A percentile compares a stretch with the other conserved stretches of the same genome.
phyloP scores from a whole-genome alignment of 2,113 vertebrate species.

The Semnornis frantzii region DNA sequence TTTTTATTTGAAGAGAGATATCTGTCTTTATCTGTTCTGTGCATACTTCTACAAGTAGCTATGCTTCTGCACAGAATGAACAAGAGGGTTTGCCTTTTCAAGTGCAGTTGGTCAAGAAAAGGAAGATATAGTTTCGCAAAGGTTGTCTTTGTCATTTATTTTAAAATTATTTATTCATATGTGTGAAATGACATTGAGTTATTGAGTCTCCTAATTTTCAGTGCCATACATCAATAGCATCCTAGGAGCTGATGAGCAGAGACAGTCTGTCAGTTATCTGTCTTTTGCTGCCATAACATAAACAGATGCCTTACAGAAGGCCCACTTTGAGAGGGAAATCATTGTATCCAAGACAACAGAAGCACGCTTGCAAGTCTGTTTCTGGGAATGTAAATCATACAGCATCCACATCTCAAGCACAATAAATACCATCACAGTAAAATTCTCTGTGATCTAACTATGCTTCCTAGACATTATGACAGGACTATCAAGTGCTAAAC shows the following conservation, averaged over 20 bases:
- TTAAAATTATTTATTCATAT: not conserved
- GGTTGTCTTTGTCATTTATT: not conserved
- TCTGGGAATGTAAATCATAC: not conserved
- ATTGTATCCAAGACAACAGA: not conserved
- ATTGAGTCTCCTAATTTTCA: not conserved
- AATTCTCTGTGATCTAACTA: not conserved
- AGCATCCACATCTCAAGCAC: not conserved
- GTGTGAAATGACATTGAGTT: not conserved
- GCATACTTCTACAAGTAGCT: not conserved
- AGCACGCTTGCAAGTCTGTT: not conserved
- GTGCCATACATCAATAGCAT: not conserved
- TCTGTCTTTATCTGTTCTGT: not conserved
- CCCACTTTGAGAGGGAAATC: slow-evolving; percentile 2
- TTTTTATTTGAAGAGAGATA: not conserved
- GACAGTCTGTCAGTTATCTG: not conserved
- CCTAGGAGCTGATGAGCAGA: not conserved
- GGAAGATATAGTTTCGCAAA: not conserved
- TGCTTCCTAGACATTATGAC: not conserved
- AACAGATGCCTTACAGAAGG: not conserved
- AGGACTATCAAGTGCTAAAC: not conserved
- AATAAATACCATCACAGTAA: slow-evolving; percentile 18
- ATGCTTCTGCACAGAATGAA: not conserved
- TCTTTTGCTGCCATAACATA: not conserved
- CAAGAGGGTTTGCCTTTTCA: not conserved
- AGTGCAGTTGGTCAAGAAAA: not conserved